Conservation (phyloP, 2,888 invertebrate species). For the Agrotis exclamationis region DNA sequence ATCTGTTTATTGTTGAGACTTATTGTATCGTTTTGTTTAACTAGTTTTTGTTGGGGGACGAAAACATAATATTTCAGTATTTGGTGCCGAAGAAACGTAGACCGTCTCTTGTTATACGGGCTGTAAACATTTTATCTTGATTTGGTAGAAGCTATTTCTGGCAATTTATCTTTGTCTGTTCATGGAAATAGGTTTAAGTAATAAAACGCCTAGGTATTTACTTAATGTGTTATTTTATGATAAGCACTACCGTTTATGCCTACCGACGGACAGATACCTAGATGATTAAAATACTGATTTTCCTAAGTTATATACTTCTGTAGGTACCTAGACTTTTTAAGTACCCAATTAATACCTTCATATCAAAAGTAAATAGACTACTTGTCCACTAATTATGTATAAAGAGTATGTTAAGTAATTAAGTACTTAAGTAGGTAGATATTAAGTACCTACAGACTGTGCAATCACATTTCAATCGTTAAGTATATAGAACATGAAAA, state of each 20-base stretch:
- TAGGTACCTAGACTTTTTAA: too few species aligned
- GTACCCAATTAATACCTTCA: too few species aligned
- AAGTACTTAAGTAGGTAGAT: neutral
- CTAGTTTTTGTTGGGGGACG: slow-evolving; percentile 74
- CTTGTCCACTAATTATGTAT: too few species aligned
- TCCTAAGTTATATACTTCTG: too few species aligned
- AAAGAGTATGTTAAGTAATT: too few species aligned
- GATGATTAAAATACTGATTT: neutral
- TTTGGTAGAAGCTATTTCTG: slow-evolving; percentile 37
- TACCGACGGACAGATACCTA: too few species aligned
- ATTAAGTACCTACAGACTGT: too few species aligned
- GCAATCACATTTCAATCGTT: neutral
- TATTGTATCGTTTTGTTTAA: slow-evolving; percentile 87
- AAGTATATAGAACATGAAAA: neutral
- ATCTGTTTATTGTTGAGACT: slow-evolving; percentile 80
- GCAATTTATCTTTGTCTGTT: slow-evolving; percentile 15
- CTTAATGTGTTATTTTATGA: neutral
- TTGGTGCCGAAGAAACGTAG: slow-evolving; percentile 54
- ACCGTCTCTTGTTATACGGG: slow-evolving; percentile 33
- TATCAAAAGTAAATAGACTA: too few species aligned
- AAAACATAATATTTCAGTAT: slow-evolving; percentile 64
- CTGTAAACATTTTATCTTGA: slow-evolving; percentile 52
- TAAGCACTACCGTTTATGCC: neutral
- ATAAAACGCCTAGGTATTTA: too few species aligned
- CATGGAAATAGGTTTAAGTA: neutral